Base-by-base conservation (phyloP, 1,140 invertebrate species). In the Heterodera schachtii region DNA sequence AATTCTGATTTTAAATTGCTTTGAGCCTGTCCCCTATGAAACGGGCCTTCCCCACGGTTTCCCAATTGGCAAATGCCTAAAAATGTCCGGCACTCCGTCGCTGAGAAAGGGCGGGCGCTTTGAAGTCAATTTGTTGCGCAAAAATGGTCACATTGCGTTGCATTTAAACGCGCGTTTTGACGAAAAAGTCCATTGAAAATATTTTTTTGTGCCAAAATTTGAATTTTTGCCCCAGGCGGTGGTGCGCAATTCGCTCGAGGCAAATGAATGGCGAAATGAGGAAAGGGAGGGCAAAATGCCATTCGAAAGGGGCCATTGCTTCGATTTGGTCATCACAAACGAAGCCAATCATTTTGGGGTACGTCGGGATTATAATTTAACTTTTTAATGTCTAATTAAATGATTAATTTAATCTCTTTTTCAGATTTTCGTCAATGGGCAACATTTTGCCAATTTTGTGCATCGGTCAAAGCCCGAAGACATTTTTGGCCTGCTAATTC, bases 81-180 rank as follows among this genome's bases (percentile, higher is more conserved):
- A 87, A 49, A 77, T 88, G 82, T 87, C 82, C 81, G 87, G 83
- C 67, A 86, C 84, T 9, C 69, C 69, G 31, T 78, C 83, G 31
- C 86, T 88, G 80, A 88, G 90, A 87, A 88, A 88, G 81, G 88
- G 83, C 75, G 85, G 89, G 80, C 78, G 85, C 66, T 88, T 88
- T 84, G 81, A 89, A 82, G 75, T 88, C 81, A 89, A 88, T 76
- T 83, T 89, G 79, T 83, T 89, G 52, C 77, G 85, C 64, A 87
- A 87, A 78, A 90, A 89, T 78, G 88, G 88, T n/a, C 87, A 89
- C 84, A 89, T 90, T 80, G 78, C 88, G 31, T 81, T 89, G 41
- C 88, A 89, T 64, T 87, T 89, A 83, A 89, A 89, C 73, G 86
- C 89, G 43, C 87, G 88, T 67, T 89, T 89, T 80, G 86, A 89